phyloP scores from a whole-genome alignment of 2,888 invertebrate genomes.

The Stramonita haemastoma region DNA sequence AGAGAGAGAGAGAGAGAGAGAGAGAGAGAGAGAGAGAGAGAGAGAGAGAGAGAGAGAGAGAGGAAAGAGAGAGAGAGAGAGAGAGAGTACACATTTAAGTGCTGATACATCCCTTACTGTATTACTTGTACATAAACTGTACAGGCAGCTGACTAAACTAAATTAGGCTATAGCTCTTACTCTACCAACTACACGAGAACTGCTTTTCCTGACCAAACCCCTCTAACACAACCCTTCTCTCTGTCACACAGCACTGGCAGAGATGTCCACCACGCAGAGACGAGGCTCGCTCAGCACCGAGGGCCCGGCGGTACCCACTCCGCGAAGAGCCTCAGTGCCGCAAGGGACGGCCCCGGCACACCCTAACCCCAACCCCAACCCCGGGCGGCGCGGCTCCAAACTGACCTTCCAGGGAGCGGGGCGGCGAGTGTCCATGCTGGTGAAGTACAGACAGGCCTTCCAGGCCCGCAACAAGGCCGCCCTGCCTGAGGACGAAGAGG shows the following conservation, averaged over 20 bases:
- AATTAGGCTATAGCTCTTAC: too few species aligned
- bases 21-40: too few species aligned
- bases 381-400: slow-evolving; percentile 11
- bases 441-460: slow-evolving; percentile 55
- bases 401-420: slow-evolving; percentile 48
- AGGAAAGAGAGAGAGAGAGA: too few species aligned
- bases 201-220: too few species aligned
- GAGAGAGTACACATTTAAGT: too few species aligned
- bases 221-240: background rate
- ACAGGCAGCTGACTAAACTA: too few species aligned
- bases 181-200: too few species aligned
- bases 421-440: slow-evolving; percentile 51
- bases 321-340: background rate
- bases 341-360: background rate
- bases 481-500: slow-evolving; percentile 13
- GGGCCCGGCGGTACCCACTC: background rate
- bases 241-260: background rate
- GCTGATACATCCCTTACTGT: too few species aligned
- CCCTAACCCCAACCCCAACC: background rate
- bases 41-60: too few species aligned
- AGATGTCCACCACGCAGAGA: background rate
- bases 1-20: too few species aligned
- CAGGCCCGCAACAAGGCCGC: slow-evolving; percentile 40
- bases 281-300: background rate
- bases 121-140: too few species aligned